These are phyloP conservation scores for Phalloptychus januarius DNA, from an alignment of 2,797 vertebrate genomes.

Conservation along the genomic window DNA sequence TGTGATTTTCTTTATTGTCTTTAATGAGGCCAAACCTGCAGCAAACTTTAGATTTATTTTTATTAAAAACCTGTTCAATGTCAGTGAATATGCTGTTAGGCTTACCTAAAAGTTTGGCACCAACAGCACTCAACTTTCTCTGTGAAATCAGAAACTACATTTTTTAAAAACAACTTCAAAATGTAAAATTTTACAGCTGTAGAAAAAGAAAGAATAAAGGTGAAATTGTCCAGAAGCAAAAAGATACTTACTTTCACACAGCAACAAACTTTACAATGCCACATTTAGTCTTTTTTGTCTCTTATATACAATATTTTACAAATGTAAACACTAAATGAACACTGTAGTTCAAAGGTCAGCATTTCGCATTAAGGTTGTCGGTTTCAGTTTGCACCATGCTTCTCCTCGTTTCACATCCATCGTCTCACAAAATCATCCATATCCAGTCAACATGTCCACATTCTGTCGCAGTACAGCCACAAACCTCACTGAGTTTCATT, in stretches of 20 bases:
- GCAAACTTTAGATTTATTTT: neutral
- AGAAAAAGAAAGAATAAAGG: neutral
- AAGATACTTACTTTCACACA: neutral
- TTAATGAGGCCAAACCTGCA: neutral
- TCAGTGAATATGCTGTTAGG: neutral
- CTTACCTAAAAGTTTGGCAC: conserved; percentile 57
- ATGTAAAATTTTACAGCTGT: neutral
- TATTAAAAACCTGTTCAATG: neutral
- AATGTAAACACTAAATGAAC: conserved; percentile 10
- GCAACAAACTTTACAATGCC: conserved; percentile 9
- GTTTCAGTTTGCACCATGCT: neutral
- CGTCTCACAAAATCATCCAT: neutral
- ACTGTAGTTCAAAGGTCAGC: neutral
- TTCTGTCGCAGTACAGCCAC: neutral
- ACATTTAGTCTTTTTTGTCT: conserved; percentile 5
- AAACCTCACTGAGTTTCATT: neutral
- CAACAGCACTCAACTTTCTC: conserved; percentile 49
- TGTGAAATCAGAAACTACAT: neutral
- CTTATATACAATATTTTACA: conserved; percentile 18
- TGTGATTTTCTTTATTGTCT: neutral
- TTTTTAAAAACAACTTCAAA: neutral
- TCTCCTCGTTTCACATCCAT: neutral
- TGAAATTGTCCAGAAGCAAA: neutral
- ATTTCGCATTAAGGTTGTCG: neutral
- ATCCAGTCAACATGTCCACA: neutral